A percentile compares a stretch with the other conserved stretches of the same genome.
Conservation (phyloP, 2,113 vertebrate genomes). For the Rhabdomys dilectus region DNA sequence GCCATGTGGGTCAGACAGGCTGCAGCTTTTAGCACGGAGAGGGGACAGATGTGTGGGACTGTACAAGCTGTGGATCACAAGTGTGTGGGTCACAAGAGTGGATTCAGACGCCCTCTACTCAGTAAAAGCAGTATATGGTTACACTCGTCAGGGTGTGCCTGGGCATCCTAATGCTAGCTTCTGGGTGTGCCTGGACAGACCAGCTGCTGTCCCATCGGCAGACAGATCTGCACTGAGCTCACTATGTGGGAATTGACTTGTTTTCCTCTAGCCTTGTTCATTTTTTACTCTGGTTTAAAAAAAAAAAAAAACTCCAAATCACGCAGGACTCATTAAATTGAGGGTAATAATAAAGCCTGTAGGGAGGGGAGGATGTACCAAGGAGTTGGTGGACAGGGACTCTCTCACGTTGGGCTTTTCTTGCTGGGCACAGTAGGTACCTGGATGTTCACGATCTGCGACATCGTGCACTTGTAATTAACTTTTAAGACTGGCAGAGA, state of each 20-base stretch:
- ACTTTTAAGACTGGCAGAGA: not conserved
- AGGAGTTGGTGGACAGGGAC: fast-evolving
- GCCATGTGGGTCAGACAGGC: not conserved
- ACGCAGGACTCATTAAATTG: not conserved
- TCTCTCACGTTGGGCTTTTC: not conserved
- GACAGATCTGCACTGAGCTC: not conserved
- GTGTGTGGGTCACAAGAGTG: not conserved
- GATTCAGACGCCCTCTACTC: not conserved
- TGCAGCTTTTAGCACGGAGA: not conserved
- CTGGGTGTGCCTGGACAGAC: too few relatives aligned
- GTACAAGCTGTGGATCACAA: not conserved
- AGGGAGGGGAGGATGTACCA: not conserved
- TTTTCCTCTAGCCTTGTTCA: not conserved
- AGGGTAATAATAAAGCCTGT: not conserved
- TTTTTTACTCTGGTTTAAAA: not conserved
- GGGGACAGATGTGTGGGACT: not conserved
- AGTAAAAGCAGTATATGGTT: not conserved
- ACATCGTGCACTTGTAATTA: not conserved
- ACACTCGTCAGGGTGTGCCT: not conserved
- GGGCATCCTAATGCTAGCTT: not conserved
- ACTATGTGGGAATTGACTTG: not conserved
- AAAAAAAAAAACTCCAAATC: too few relatives aligned
- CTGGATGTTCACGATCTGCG: not conserved
- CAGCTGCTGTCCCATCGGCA: not conserved
- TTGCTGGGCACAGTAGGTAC: not conserved